Percentiles rank a stretch among this genome's conserved stretches.
Evolutionary conservation across 2,797 vertebrate genomes (phyloP).

Genomic region (Acipenser ruthenus): DNA sequence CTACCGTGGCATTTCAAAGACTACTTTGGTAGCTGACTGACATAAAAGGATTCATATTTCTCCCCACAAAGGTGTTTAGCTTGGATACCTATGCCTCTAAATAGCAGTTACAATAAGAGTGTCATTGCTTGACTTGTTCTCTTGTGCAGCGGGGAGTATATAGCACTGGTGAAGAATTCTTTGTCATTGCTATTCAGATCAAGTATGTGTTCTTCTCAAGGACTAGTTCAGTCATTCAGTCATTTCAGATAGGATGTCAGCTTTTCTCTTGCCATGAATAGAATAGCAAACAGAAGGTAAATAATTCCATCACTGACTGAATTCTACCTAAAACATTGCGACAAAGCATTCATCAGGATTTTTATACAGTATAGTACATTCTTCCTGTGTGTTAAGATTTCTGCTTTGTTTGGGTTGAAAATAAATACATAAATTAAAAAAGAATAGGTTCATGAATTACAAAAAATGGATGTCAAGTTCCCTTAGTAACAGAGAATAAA

Average conservation of each 20-base stretch:
- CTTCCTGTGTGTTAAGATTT: too few species aligned
- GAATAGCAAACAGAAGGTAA: slow-evolving; percentile 6
- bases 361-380: too few species aligned
- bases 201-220: slow-evolving; percentile 6
- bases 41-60: too few species aligned
- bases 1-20: too few species aligned
- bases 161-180: background rate
- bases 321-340: background rate
- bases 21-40: too few species aligned
- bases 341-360: background rate
- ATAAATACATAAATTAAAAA: too few species aligned
- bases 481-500: too few species aligned
- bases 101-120: background rate
- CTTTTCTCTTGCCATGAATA: slow-evolving; percentile 7
- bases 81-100: too few species aligned
- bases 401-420: too few species aligned
- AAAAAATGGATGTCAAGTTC: too few species aligned
- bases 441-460: too few species aligned
- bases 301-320: background rate
- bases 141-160: background rate
- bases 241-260: slow-evolving; percentile 8
- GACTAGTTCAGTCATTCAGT: slow-evolving; percentile 10
- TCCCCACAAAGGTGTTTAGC: too few species aligned
- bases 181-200: slow-evolving; percentile 10
- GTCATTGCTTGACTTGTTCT: background rate